Conservation (phyloP, 2,797 vertebrate genomes). For the Lacerta bilineata region DNA sequence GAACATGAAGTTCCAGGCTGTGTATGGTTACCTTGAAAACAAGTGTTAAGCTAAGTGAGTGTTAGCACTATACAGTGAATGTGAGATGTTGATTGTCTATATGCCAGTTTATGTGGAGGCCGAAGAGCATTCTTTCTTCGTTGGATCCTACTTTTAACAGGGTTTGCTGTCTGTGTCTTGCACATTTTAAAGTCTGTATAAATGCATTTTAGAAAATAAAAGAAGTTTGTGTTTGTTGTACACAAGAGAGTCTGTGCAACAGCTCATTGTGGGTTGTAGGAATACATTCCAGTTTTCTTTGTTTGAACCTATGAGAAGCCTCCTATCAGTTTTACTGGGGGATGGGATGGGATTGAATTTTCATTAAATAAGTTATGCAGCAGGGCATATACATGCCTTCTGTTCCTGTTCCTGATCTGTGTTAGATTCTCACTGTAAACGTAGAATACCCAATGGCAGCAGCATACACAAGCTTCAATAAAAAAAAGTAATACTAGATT, state of each 20-base stretch:
- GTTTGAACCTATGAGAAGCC: background rate
- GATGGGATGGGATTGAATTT: background rate
- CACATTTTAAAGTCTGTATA: background rate
- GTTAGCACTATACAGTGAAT: constrained; percentile 37
- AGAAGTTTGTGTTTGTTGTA: background rate
- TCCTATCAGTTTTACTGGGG: background rate
- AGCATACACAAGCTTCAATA: background rate
- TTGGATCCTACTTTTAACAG: background rate
- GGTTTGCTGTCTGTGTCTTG: background rate
- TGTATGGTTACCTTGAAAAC: constrained; percentile 52
- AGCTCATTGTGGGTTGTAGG: background rate
- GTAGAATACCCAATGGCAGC: background rate
- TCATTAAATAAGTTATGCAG: background rate
- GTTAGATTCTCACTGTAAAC: background rate
- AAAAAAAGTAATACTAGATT: background rate
- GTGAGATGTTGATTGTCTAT: constrained; percentile 13
- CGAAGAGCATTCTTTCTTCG: background rate
- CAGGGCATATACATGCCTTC: background rate
- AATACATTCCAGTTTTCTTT: background rate
- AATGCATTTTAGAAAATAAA: background rate
- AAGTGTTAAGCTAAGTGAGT: constrained; percentile 41
- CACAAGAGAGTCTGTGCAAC: background rate
- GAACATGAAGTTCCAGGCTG: constrained; percentile 76
- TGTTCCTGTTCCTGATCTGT: background rate
- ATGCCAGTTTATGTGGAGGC: background rate